These are phyloP conservation scores for Ibycter americanus DNA, from an alignment of 2,797 vertebrate genomes.

Conservation along the genomic window DNA sequence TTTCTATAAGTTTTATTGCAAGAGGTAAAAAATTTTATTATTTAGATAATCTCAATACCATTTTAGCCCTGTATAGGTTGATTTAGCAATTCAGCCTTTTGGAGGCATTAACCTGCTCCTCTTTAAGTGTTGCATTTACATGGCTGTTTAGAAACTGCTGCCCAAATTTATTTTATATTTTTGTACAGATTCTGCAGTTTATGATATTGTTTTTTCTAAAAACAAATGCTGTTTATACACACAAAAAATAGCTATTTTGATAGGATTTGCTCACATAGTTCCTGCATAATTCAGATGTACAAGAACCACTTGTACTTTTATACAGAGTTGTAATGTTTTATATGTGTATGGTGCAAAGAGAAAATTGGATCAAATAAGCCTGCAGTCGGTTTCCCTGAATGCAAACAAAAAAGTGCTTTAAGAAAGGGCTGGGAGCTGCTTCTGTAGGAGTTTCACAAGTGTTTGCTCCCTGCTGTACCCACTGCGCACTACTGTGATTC, in stretches of 20 bases:
- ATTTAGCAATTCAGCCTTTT: conserved; percentile 82
- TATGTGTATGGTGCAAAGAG: conserved; percentile 82
- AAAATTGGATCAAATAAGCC: conserved; percentile 79
- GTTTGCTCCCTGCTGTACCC: conserved; percentile 70
- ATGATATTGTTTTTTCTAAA: conserved; percentile 85
- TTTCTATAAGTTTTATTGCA: conserved; percentile 88
- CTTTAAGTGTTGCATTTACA: conserved; percentile 83
- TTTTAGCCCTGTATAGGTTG: conserved; percentile 83
- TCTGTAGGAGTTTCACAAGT: conserved; percentile 67
- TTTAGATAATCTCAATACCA: conserved; percentile 83
- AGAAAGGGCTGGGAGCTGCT: conserved; percentile 73
- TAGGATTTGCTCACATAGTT: conserved; percentile 83
- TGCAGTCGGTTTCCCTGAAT: conserved; percentile 72
- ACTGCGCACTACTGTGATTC: conserved; percentile 75
- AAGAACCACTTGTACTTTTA: conserved; percentile 83
- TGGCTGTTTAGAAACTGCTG: conserved; percentile 85
- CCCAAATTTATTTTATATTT: conserved; percentile 89
- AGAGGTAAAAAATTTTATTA: conserved; percentile 79
- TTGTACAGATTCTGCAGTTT: conserved; percentile 88
- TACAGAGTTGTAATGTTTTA: conserved; percentile 81
- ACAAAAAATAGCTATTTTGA: conserved; percentile 83
- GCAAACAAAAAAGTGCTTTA: conserved; percentile 72
- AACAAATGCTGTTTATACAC: conserved; percentile 84
- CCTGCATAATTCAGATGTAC: conserved; percentile 81
- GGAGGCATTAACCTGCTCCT: conserved; percentile 83